Evolutionary conservation across 2,797 vertebrate genomes (phyloP).

Genomic region (Acipenser ruthenus): DNA sequence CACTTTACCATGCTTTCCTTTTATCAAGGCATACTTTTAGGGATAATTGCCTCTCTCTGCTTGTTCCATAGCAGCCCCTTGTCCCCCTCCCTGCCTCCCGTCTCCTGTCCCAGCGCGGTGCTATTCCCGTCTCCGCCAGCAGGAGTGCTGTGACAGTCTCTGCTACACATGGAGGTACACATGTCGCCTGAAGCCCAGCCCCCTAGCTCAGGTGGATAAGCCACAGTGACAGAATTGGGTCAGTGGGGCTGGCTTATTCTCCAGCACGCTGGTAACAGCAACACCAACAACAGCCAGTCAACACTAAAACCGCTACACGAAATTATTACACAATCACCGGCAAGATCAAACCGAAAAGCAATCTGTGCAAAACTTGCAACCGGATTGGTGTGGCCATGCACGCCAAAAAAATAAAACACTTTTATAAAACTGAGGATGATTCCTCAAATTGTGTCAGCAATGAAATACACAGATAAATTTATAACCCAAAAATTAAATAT

Average conservation of each 20-base stretch:
- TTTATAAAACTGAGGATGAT: too few species aligned
- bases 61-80: neutral
- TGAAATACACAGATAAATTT: too few species aligned
- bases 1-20: conserved; percentile 36
- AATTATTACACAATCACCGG: conserved; percentile 26
- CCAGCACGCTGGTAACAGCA: conserved; percentile 36
- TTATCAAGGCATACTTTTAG: conserved; percentile 40
- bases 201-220: conserved; percentile 37
- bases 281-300: conserved; percentile 39
- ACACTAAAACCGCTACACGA: conserved; percentile 14
- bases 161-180: neutral
- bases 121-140: neutral
- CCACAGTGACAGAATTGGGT: conserved; percentile 65
- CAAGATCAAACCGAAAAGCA: too few species aligned
- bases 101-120: conserved; percentile 28
- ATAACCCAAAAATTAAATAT: too few species aligned
- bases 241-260: conserved; percentile 51
- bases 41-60: conserved; percentile 8
- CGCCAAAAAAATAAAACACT: too few species aligned
- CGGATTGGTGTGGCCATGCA: too few species aligned
- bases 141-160: neutral
- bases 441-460: too few species aligned
- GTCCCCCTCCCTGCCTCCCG: conserved; percentile 27
- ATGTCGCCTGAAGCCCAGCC: neutral
- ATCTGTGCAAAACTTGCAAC: neutral